Conservation (phyloP, 2,888 invertebrate genomes). For the Trimorus sp. region DNA sequence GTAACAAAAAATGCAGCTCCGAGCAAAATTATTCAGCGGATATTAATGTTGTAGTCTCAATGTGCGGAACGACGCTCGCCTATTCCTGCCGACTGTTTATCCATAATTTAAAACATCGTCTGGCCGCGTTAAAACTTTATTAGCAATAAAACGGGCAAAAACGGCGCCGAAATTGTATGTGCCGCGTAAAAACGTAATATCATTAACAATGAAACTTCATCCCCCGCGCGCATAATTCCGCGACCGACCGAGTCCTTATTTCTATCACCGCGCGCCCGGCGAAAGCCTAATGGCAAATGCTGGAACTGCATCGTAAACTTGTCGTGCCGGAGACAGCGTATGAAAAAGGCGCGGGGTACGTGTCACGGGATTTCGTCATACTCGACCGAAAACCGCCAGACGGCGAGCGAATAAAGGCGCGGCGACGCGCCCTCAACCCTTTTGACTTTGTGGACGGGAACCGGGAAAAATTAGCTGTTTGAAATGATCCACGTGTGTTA, state of each 20-base stretch:
- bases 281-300: conserved; percentile 60
- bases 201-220: conserved; percentile 57
- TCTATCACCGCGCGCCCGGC: conserved; percentile 41
- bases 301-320: conserved; percentile 60
- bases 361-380: conserved; percentile 62
- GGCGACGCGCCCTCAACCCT: conserved; percentile 70
- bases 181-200: conserved; percentile 56
- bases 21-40: too few species aligned
- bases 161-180: conserved; percentile 47
- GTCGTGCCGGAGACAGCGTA: conserved; percentile 50
- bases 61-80: neutral
- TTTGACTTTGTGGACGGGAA: conserved; percentile 76
- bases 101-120: conserved; percentile 48
- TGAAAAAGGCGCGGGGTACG: conserved; percentile 51
- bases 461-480: conserved; percentile 80
- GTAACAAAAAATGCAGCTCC: too few species aligned
- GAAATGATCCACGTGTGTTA: conserved; percentile 81
- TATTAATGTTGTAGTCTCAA: too few species aligned
- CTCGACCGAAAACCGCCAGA: conserved; percentile 62
- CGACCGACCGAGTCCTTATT: conserved; percentile 40
- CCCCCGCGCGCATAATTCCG: conserved; percentile 47
- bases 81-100: conserved; percentile 35
- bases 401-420: conserved; percentile 64
- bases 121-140: conserved; percentile 55
- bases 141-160: conserved; percentile 49